These are phyloP conservation scores for Perognathus longimembris DNA, from an alignment of 2,113 vertebrate species.

Conservation along the genomic window DNA sequence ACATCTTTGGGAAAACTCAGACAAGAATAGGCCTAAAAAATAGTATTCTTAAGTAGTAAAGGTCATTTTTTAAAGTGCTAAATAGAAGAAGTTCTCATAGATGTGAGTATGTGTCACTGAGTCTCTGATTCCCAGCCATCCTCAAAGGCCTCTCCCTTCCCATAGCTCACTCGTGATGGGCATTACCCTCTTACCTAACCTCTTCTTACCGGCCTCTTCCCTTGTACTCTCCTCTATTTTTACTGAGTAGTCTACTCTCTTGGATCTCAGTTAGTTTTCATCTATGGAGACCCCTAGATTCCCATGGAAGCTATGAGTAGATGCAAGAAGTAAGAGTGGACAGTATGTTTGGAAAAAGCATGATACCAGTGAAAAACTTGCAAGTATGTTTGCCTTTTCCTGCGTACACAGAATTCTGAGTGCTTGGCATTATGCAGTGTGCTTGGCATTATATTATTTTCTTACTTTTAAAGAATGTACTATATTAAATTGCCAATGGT, in stretches of 20 bases:
- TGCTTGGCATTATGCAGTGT: no score
- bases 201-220: not conserved
- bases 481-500: slow-evolving; percentile 22
- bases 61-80: not conserved
- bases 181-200: not conserved
- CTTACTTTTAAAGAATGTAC: slow-evolving; percentile 15
- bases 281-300: not conserved
- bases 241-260: not conserved
- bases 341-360: no score
- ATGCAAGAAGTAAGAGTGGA: no score
- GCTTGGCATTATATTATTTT: not conserved
- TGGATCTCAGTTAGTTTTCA: not conserved
- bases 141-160: not conserved
- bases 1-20: slow-evolving; percentile 23
- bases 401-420: no score
- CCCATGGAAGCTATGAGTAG: no score
- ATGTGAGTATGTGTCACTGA: not conserved
- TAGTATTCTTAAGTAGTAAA: not conserved
- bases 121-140: not conserved
- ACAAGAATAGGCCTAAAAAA: not conserved
- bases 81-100: not conserved
- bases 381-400: no score
- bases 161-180: rapidly evolving
- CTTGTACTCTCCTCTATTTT: not conserved
- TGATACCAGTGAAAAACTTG: no score